Percentiles rank a stretch among this genome's conserved stretches.
Evolutionary conservation across 1,140 invertebrate genomes (phyloP).

Genomic region (Homarus americanus): DNA sequence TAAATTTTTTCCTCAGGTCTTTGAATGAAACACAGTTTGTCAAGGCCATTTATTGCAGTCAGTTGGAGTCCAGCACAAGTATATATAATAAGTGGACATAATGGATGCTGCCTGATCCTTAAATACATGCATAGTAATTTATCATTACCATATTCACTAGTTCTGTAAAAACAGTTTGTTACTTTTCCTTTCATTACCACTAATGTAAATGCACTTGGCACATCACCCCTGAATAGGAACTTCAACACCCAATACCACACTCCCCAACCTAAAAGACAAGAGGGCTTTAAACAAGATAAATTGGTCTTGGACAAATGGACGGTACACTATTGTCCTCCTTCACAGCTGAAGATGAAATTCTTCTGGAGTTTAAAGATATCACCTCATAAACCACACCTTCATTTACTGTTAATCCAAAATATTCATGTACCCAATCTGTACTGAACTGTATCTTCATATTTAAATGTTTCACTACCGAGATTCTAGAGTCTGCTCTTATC

Average conservation of each 20-base stretch:
- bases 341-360: neutral
- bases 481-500: neutral
- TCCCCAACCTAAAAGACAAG: neutral
- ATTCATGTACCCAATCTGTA: neutral
- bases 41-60: slow-evolving; percentile 69
- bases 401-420: neutral
- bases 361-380: neutral
- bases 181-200: slow-evolving; percentile 21
- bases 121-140: neutral
- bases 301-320: neutral
- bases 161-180: slow-evolving; percentile 6
- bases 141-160: slow-evolving; percentile 3
- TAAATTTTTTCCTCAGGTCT: neutral
- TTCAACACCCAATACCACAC: slow-evolving; percentile 23
- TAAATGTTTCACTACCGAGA: neutral
- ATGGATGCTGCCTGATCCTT: neutral
- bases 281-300: neutral
- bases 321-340: neutral
- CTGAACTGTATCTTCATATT: neutral
- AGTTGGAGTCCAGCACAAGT: slow-evolving; percentile 58
- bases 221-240: slow-evolving; percentile 54
- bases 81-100: slow-evolving; percentile 17
- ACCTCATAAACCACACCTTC: neutral
- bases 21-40: slow-evolving; percentile 35
- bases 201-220: slow-evolving; percentile 61